A percentile compares a stretch with the other conserved stretches of the same genome.
Evolutionary conservation across 2,888 invertebrate genomes (phyloP).

Genomic region (Lottia gigantea): DNA sequence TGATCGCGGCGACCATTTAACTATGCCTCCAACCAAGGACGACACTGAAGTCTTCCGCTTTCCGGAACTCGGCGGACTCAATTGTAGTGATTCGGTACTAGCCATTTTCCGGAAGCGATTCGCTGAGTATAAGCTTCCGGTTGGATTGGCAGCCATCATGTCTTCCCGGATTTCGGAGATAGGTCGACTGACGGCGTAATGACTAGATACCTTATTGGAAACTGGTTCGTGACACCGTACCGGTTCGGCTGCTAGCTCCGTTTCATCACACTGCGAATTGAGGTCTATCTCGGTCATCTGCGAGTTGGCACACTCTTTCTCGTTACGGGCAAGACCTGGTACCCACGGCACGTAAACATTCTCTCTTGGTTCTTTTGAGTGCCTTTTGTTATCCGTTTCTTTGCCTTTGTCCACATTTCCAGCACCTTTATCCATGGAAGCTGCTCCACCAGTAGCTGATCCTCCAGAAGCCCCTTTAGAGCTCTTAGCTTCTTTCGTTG

Average conservation of each 20-base stretch:
- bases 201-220: not conserved
- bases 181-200: conserved; percentile 5
- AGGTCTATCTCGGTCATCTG: conserved; percentile 1
- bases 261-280: not conserved
- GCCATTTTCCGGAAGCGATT: not conserved
- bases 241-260: not conserved
- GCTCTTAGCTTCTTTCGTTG: not conserved
- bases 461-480: not conserved
- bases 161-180: not conserved
- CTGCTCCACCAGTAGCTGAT: not conserved
- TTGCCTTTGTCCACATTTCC: not conserved
- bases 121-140: not conserved
- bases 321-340: not conserved
- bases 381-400: too few relatives aligned
- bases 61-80: not conserved
- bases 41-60: not conserved
- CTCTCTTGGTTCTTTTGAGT: not conserved
- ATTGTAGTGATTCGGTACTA: not conserved
- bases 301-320: not conserved
- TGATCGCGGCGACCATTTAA: not conserved
- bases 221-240: not conserved
- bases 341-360: not conserved
- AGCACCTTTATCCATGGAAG: not conserved
- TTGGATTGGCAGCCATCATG: not conserved
- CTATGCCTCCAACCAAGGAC: not conserved